Percentiles rank a stretch among this genome's conserved stretches.
phyloP scores from a whole-genome alignment of 2,888 invertebrate species.

The Odontocerum albicorne region DNA sequence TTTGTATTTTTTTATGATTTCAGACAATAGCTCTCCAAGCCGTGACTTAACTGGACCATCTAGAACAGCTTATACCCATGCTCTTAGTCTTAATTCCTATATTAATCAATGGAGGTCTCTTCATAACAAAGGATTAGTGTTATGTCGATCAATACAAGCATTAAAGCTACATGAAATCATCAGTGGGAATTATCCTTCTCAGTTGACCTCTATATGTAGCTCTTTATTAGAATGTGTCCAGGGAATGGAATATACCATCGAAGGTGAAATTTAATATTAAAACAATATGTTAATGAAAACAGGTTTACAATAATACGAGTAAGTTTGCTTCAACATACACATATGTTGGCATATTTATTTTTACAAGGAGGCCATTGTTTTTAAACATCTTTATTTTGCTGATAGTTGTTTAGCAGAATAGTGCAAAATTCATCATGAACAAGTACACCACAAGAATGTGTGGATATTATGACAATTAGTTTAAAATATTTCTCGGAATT shows the following conservation, averaged over 20 bases:
- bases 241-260: slow-evolving; percentile 19
- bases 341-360: too few species aligned
- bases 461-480: too few species aligned
- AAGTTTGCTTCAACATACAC: too few species aligned
- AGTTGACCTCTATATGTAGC: slow-evolving; percentile 10
- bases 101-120: slow-evolving; percentile 46
- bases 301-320: too few species aligned
- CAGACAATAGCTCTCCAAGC: slow-evolving; percentile 41
- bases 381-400: too few species aligned
- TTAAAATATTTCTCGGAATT: too few species aligned
- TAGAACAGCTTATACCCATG: slow-evolving; percentile 49
- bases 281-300: too few species aligned
- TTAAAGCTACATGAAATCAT: slow-evolving; percentile 26
- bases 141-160: slow-evolving; percentile 16
- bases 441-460: too few species aligned
- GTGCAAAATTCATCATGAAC: too few species aligned
- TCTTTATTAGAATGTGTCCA: slow-evolving; percentile 20
- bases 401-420: too few species aligned
- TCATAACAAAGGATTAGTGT: slow-evolving; percentile 44
- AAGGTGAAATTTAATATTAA: slow-evolving; percentile 30
- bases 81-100: slow-evolving; percentile 45
- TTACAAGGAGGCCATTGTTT: too few species aligned
- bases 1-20: slow-evolving; percentile 9
- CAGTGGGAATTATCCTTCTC: slow-evolving; percentile 18
- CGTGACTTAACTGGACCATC: slow-evolving; percentile 47